Evolutionary conservation across 92 coral and sea anemone genomes (phyloP), one percentile per base, ranked within the genome.

Genomic region (Montipora capitata): DNA sequence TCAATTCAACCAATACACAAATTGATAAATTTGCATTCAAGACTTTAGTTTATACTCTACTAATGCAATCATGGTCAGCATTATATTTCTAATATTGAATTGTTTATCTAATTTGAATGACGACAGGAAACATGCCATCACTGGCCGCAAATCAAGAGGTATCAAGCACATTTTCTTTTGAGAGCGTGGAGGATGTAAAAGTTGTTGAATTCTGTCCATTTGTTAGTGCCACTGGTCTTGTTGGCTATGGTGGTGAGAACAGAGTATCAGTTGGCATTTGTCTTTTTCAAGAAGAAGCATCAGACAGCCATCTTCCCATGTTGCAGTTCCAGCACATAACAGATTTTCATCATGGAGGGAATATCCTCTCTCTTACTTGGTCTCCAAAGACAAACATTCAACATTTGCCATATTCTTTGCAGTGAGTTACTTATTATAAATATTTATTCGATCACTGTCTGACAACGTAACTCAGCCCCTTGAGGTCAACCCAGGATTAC

Each of bases 161-260:
- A 10, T 85, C 90, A 9, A 94, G 98, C 72, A 98, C 95, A 45
- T 98, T 88, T 79, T 92, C 97, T 15, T 92, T 98, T 82, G 90
- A 93, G 4, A 96, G 99, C 79, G 83, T 93, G 68, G 99, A 98
- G 75, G 90, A 95, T 68, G 85, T 98, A 40, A 91, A 88, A 82
- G 91, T 94, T 15, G 99, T 97, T 5, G 99, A 97, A 80, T 97
- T 97, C 81, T 91, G 96, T 67, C 99, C 99, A 39, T 96, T 90
- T 91, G 94, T 76, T 13, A 89, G 72, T 57, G 93, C 98, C 1
- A 84, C 89, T 56, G 93, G 94, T 64, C 84, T 96, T 20, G 93
- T 97, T 79, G 98, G 98, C 38, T 97, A 96, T 85, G 97, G 99
- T 12, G 99, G 99, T 0, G 94, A 90, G 5, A 91, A 92, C 74